phyloP scores from a whole-genome alignment of 2,113 vertebrate species.

The Illadopsis cleaveri region DNA sequence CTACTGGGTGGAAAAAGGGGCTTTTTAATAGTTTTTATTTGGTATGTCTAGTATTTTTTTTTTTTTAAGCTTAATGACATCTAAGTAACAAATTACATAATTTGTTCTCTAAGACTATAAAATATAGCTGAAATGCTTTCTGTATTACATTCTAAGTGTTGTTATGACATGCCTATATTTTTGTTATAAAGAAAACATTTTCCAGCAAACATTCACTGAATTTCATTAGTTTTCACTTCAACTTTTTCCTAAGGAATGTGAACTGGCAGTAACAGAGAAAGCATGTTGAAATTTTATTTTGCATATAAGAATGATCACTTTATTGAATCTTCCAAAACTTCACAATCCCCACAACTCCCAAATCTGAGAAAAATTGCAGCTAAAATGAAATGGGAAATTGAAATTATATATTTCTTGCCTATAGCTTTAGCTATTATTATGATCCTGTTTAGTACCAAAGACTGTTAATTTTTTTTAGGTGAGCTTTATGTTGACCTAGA shows the following conservation, averaged over 20 bases:
- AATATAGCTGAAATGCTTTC: background rate
- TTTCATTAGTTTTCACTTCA: constrained; percentile 14
- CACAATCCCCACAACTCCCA: background rate
- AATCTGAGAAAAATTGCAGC: background rate
- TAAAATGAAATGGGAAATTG: background rate
- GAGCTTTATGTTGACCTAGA: background rate
- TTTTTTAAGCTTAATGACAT: background rate
- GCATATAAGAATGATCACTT: background rate
- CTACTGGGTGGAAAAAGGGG: fast-evolving
- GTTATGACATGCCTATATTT: background rate
- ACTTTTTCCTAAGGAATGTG: background rate
- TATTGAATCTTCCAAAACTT: background rate
- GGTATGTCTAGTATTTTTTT: background rate
- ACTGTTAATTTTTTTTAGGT: background rate
- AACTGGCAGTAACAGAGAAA: background rate
- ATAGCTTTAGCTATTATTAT: background rate
- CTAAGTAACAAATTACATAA: constrained; percentile 5
- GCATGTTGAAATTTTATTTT: background rate
- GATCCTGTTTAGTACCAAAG: background rate
- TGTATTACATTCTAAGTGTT: background rate
- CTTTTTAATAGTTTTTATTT: background rate
- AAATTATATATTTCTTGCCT: background rate
- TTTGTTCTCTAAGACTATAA: background rate
- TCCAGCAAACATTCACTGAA: background rate
- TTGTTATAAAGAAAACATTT: background rate